Base-by-base conservation (phyloP, 2,888 invertebrate genomes). In the Chaitophorus viminalis region DNA sequence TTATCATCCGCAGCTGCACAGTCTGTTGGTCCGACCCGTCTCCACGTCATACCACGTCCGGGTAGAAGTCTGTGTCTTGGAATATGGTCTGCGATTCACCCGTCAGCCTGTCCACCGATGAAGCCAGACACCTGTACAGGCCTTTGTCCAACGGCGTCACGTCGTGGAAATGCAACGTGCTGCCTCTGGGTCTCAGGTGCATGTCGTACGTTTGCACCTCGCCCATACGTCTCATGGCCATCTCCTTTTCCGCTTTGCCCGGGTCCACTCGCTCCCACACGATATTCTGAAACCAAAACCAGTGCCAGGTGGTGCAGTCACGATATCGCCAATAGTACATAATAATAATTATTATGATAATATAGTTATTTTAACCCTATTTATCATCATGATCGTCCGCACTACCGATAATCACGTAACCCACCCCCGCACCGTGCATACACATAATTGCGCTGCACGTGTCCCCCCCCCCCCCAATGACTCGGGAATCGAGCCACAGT, bases 1-100 rank as follows among this genome's bases (percentile, higher is more conserved):
- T 90, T 96, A 21, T 54, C 65, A 65, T 95, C 91, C 96, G 94
- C 90, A n/a, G 96, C 96, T 39, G n/a, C 90, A 95, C 95, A 90
- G 96, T 88, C 36, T 83, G n/a, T 31, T 88, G 74, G 52, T 88
- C 89, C 89, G 52, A 85, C 89, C 89, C 89, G 36, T 87, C 52
- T 88, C n/a, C n/a, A n/a, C n/a, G 83, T 89, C 88, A 84, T 87
- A 89, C 81, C 89, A 86, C 33, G 89, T 88, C 89, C 3, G 90
- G 90, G 82, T 90, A 90, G 88, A 90, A 90, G 11, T 89, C 89
- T 0, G 90, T 90, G 88, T 90, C 90, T 78, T 90, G 90, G 86
- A 90, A 90, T 46, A 90, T 72, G 5, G 90, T 90, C 78, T 89
- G 82, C 18, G 89, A 86, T 25, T 84, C 88, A 36, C 89, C 89